A percentile compares a stretch with the other conserved stretches of the same genome.
Conservation (phyloP, 2,888 invertebrate species). For the Alviniconcha strummeri region DNA sequence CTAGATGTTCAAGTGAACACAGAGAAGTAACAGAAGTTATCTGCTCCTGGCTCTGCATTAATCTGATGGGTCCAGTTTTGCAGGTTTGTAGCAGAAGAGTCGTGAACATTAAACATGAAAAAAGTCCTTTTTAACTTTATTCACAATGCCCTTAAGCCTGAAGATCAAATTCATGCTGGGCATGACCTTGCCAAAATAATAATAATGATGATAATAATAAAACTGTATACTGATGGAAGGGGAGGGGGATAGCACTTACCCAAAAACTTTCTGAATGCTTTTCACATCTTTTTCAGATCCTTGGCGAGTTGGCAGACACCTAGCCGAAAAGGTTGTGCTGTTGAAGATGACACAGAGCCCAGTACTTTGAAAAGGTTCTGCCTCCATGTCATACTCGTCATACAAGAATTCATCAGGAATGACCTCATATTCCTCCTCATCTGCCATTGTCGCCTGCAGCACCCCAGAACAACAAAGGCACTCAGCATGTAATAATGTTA, state of each 20-base stretch:
- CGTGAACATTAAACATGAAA: too few species aligned
- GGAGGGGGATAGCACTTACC: neutral
- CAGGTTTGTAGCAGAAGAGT: too few species aligned
- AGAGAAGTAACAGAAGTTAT: too few species aligned
- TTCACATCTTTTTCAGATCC: slow-evolving; percentile 5
- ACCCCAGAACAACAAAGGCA: too few species aligned
- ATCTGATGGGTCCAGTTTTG: too few species aligned
- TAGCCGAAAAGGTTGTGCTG: neutral
- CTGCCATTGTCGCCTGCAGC: too few species aligned
- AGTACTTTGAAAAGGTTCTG: neutral
- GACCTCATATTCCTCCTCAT: neutral
- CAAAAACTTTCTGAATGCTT: neutral
- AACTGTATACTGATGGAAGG: neutral
- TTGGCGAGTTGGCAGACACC: slow-evolving; percentile 4
- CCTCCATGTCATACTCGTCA: neutral
- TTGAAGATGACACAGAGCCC: slow-evolving; percentile 5
- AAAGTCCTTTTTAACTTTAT: too few species aligned
- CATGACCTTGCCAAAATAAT: neutral
- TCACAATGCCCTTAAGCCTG: too few species aligned
- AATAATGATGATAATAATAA: neutral
- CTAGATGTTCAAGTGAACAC: too few species aligned
- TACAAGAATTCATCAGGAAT: neutral
- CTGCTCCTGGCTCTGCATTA: too few species aligned
- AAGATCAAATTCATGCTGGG: too few species aligned
- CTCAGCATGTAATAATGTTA: too few species aligned